Percentiles rank a stretch among this genome's conserved stretches.
These are phyloP conservation scores for Rhinella marina DNA, from an alignment of 2,797 vertebrate genomes.

Conservation along the genomic window DNA sequence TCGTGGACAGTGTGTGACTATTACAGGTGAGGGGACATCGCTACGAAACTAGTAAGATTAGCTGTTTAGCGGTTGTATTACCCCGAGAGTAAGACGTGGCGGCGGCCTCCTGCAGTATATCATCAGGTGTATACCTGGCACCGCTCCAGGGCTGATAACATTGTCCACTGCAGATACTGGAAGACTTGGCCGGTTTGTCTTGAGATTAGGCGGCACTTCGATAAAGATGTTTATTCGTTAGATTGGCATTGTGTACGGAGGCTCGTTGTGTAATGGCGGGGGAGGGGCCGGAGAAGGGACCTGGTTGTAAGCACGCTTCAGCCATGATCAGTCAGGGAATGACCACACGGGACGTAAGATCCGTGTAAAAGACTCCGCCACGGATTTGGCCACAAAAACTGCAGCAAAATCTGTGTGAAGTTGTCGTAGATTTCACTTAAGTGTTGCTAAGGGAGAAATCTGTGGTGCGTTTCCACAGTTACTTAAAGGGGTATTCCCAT, in stretches of 20 bases:
- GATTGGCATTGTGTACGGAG: not conserved
- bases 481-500: too few species aligned
- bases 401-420: too few species aligned
- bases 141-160: not conserved
- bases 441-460: too few species aligned
- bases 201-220: not conserved
- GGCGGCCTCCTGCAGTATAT: not conserved
- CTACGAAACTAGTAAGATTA: too few species aligned
- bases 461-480: too few species aligned
- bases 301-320: not conserved
- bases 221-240: constrained; percentile 9
- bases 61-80: too few species aligned
- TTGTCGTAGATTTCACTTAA: too few species aligned
- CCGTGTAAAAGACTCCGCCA: too few species aligned
- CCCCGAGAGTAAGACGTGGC: not conserved
- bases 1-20: too few species aligned
- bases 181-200: not conserved
- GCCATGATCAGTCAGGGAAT: not conserved
- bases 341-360: too few species aligned
- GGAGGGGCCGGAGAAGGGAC: not conserved
- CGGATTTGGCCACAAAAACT: too few species aligned
- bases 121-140: not conserved
- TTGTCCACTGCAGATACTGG: constrained; percentile 10
- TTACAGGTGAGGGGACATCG: too few species aligned
- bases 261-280: not conserved